Conservation (phyloP, 2,888 invertebrate species). For the Antheraea assamensis region DNA sequence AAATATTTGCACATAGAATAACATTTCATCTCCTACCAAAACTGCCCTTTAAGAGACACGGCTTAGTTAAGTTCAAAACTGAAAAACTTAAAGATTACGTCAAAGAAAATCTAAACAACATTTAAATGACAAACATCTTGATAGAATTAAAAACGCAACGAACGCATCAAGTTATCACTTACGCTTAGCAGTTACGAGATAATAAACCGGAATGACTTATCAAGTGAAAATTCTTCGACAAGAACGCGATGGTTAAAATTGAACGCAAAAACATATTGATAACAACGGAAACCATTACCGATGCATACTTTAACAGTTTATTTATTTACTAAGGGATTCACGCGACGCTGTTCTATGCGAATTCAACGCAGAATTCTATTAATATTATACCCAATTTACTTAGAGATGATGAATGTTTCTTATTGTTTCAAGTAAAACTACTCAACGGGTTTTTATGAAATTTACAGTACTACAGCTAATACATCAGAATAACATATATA, state of each 20-base stretch:
- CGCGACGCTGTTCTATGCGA: neutral
- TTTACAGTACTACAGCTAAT: no score
- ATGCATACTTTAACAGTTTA: neutral
- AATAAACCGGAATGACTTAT: conserved; percentile 4
- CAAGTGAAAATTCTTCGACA: neutral
- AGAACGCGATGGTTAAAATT: neutral
- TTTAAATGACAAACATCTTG: neutral
- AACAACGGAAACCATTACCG: neutral
- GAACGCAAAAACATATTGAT: neutral
- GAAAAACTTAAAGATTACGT: no score
- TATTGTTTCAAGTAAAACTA: no score
- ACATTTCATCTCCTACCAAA: no score
- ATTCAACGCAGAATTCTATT: neutral
- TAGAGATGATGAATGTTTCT: no score
- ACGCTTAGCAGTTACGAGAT: neutral
- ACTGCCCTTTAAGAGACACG: no score
- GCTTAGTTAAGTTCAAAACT: no score
- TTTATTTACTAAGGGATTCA: neutral
- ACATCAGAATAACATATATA: no score
- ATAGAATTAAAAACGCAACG: neutral
- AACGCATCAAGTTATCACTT: neutral
- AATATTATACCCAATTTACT: no score
- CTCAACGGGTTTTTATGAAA: no score
- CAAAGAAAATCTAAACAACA: neutral
- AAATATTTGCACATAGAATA: no score